A percentile compares a stretch with the other conserved stretches of the same genome.
phyloP scores from a whole-genome alignment of 2,797 vertebrate species.

The Sebastolobus altivelis region DNA sequence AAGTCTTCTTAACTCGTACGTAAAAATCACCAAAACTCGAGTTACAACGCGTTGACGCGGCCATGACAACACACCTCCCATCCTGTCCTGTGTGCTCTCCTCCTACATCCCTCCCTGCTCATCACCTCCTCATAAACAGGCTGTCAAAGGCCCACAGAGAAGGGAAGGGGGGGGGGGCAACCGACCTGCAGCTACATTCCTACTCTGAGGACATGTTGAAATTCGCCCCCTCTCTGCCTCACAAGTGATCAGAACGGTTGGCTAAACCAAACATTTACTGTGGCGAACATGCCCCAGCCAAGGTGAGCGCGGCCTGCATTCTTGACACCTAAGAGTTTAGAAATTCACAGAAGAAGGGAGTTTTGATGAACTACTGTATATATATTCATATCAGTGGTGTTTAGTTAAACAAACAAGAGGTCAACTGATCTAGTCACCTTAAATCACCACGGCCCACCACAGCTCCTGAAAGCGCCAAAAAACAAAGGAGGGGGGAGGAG shows the following conservation, averaged over 20 bases:
- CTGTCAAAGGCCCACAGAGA: slow-evolving; percentile 44
- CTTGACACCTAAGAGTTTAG: background rate
- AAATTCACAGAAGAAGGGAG: slow-evolving; percentile 10
- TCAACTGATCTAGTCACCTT: slow-evolving; percentile 8
- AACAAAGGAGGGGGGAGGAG: background rate
- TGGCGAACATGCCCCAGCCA: slow-evolving; percentile 45
- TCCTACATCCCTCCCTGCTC: slow-evolving; percentile 62
- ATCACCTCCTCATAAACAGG: slow-evolving; percentile 80
- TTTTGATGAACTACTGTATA: slow-evolving; percentile 4
- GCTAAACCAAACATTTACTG: slow-evolving; percentile 67
- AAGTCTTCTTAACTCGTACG: background rate
- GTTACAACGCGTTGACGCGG: slow-evolving; percentile 23
- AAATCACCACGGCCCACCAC: background rate
- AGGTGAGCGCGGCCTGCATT: slow-evolving; percentile 35
- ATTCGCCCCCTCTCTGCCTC: slow-evolving; percentile 59
- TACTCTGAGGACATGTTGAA: slow-evolving; percentile 76
- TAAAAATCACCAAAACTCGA: slow-evolving; percentile 3
- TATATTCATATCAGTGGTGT: slow-evolving; percentile 6
- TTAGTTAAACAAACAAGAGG: slow-evolving; percentile 37
- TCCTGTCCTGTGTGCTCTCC: slow-evolving; percentile 42
- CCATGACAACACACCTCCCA: slow-evolving; percentile 37
- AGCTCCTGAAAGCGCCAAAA: background rate
- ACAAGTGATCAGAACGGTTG: slow-evolving; percentile 27
- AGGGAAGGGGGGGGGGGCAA: slow-evolving; percentile 26
- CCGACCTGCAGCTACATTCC: slow-evolving; percentile 71